A percentile compares a stretch with the other conserved stretches of the same genome.
These are phyloP conservation scores for Amphilophus citrinellus DNA, from an alignment of 2,113 vertebrate genomes.

Conservation along the genomic window DNA sequence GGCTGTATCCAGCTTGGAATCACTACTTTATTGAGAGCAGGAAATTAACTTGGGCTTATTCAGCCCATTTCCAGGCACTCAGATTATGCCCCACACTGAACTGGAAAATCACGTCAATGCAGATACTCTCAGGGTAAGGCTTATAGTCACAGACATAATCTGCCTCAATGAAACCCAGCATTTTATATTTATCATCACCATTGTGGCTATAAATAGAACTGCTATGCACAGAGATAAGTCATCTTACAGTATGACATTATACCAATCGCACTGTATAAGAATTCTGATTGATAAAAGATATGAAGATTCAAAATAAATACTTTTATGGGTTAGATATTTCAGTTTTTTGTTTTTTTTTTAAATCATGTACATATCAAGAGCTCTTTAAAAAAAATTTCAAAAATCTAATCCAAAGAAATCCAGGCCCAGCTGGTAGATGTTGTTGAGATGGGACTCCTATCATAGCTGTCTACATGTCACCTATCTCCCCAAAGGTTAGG, in stretches of 20 bases:
- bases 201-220: slow-evolving; percentile 19
- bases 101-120: slow-evolving; percentile 67
- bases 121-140: slow-evolving; percentile 58
- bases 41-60: slow-evolving; percentile 61
- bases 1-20: slow-evolving; percentile 36
- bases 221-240: neutral
- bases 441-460: neutral
- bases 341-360: neutral
- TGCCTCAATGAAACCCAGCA: slow-evolving; percentile 56
- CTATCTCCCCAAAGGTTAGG: slow-evolving; percentile 1
- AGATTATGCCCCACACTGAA: slow-evolving; percentile 65
- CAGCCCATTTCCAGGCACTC: slow-evolving; percentile 70
- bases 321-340: neutral
- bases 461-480: neutral
- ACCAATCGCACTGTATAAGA: neutral
- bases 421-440: fast-evolving
- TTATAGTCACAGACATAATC: slow-evolving; percentile 61
- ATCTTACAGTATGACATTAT: neutral
- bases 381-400: neutral
- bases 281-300: neutral
- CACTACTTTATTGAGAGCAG: slow-evolving; percentile 60
- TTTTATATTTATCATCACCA: slow-evolving; percentile 37
- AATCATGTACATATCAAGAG: too few species aligned
- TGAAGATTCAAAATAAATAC: neutral
- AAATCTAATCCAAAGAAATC: neutral